Evolutionary conservation across 2,113 vertebrate genomes (phyloP).

Genomic region (Nannobrachium achirus): DNA sequence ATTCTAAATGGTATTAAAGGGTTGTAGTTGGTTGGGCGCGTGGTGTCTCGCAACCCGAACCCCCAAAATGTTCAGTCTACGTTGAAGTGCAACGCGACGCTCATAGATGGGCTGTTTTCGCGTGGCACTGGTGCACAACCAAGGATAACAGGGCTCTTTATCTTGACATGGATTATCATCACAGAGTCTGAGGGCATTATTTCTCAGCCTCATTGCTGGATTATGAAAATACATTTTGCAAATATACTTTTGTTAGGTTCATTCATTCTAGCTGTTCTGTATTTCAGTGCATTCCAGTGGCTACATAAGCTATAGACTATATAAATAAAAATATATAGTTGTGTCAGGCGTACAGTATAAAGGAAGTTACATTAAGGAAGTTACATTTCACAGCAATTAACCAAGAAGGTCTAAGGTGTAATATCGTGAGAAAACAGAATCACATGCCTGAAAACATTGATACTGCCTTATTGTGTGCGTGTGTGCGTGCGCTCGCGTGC

Average conservation of each 20-base stretch:
- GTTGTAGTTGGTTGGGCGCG: background rate
- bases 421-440: too few species aligned
- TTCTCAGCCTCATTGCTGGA: constrained; percentile 31
- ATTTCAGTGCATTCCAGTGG: constrained; percentile 41
- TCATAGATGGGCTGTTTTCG: too few species aligned
- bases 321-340: background rate
- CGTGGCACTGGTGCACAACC: background rate
- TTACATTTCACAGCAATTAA: background rate
- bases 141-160: background rate
- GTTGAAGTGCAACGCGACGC: too few species aligned
- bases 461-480: constrained; percentile 14
- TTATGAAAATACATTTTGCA: background rate
- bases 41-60: too few species aligned
- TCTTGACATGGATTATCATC: background rate
- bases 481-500: background rate
- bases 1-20: too few species aligned
- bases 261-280: constrained; percentile 14
- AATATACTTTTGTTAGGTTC: background rate
- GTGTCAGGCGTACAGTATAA: background rate
- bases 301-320: constrained; percentile 30
- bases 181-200: constrained; percentile 19
- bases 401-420: background rate
- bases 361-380: background rate
- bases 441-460: too few species aligned
- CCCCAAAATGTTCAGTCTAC: too few species aligned